Percentiles rank a stretch among this genome's conserved stretches.
These are phyloP conservation scores for Platichthys flesus DNA, from an alignment of 2,113 vertebrate genomes.

Conservation along the genomic window DNA sequence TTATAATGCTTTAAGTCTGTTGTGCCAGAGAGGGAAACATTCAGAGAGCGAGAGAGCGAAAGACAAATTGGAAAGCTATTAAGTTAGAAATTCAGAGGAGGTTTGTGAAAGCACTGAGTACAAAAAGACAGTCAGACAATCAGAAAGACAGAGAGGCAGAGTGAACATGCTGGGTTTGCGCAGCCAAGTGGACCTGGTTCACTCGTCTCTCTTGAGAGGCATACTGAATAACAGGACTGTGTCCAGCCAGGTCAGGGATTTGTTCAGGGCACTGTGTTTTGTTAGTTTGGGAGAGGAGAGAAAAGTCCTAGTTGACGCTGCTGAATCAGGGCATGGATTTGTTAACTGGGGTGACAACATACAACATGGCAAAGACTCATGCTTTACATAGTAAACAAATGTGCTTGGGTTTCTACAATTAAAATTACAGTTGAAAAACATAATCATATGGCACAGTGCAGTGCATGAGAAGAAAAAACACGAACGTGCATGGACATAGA, in stretches of 20 bases:
- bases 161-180: neutral
- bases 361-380: neutral
- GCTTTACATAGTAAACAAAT: too few relatives aligned
- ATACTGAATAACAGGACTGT: slow-evolving; percentile 5
- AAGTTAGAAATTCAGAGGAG: neutral
- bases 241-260: neutral
- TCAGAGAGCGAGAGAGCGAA: neutral
- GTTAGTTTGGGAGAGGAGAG: slow-evolving; percentile 15
- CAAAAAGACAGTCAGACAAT: neutral
- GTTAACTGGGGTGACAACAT: slow-evolving; percentile 28
- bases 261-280: slow-evolving; percentile 15
- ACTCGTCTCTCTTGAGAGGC: neutral
- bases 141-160: too few relatives aligned
- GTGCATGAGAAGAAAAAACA: neutral
- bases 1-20: neutral
- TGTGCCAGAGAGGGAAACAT: neutral
- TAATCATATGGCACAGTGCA: neutral
- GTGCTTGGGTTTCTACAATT: neutral
- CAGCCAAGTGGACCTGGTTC: slow-evolving; percentile 10
- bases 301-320: slow-evolving; percentile 7
- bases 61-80: too few relatives aligned
- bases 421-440: neutral
- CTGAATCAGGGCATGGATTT: slow-evolving; percentile 15
- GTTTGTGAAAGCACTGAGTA: neutral
- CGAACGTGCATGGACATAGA: neutral